A percentile compares a stretch with the other conserved stretches of the same genome.
Evolutionary conservation across 2,888 invertebrate genomes (phyloP).

Genomic region (Erynnis tages): DNA sequence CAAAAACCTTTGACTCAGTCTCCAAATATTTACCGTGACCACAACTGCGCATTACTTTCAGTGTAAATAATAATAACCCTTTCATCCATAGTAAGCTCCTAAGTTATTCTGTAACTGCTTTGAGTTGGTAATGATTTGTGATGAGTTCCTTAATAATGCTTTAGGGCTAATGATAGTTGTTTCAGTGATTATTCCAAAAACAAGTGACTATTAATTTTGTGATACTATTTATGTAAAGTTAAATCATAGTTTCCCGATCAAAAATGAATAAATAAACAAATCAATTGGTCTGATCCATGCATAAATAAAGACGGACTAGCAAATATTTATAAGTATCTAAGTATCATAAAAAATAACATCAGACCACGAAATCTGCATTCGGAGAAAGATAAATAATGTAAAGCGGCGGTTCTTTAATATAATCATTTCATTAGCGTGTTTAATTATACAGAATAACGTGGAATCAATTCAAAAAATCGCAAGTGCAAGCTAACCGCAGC

Average conservation of each 20-base stretch:
- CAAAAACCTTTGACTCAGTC: conserved; percentile 77
- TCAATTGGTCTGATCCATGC: no score
- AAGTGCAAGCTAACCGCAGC: conserved; percentile 50
- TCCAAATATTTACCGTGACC: conserved; percentile 78
- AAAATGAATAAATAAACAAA: no score
- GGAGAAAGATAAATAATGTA: background rate
- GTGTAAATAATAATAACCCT: conserved; percentile 76
- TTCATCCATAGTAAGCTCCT: conserved; percentile 35
- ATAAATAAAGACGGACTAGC: background rate
- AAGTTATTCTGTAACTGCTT: background rate
- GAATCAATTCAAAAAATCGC: conserved; percentile 1
- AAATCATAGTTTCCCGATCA: no score
- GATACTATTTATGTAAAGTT: no score
- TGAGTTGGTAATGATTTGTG: background rate
- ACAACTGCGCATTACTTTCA: conserved; percentile 76
- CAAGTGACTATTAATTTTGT: no score
- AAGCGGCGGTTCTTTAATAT: background rate
- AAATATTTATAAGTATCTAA: background rate
- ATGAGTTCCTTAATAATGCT: no score
- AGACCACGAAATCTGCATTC: background rate
- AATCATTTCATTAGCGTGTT: background rate
- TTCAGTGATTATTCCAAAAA: no score
- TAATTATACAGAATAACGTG: conserved; percentile 5
- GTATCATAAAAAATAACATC: background rate
- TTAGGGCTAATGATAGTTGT: no score